A percentile compares a stretch with the other conserved stretches of the same genome.
phyloP scores from a whole-genome alignment of 2,888 invertebrate species.

The Palloptera scutellata region DNA sequence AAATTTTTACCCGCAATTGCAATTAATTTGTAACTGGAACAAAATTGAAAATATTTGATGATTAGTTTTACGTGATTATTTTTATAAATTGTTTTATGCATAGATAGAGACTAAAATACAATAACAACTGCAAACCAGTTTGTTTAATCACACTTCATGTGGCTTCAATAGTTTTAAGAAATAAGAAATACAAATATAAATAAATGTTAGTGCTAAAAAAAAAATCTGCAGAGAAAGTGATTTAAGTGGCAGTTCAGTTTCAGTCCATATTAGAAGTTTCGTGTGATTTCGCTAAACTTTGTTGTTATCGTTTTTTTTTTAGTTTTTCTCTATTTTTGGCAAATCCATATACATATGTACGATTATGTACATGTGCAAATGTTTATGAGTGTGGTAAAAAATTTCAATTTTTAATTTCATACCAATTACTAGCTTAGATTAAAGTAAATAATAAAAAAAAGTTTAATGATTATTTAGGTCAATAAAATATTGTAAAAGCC shows the following conservation, averaged over 20 bases:
- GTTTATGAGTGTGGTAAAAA: conserved; percentile 1
- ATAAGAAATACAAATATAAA: conserved; percentile 1
- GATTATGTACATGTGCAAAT: neutral
- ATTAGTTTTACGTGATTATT: too few relatives aligned
- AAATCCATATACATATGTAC: neutral
- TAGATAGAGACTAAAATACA: neutral
- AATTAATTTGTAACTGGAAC: too few relatives aligned
- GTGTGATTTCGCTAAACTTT: conserved; percentile 12
- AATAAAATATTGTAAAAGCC: conserved; percentile 1
- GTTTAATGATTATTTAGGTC: conserved; percentile 1
- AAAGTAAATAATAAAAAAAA: conserved; percentile 8
- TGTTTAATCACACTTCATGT: neutral
- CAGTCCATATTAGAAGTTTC: conserved; percentile 52
- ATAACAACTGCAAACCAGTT: neutral
- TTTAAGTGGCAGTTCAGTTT: conserved; percentile 45
- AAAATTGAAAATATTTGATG: too few relatives aligned
- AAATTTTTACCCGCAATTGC: too few relatives aligned
- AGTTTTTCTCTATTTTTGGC: neutral
- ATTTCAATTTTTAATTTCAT: conserved; percentile 22
- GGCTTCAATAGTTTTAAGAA: conserved; percentile 13
- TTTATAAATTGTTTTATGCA: too few relatives aligned
- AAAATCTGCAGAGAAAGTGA: conserved; percentile 51
- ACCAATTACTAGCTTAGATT: conserved; percentile 19
- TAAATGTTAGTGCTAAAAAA: conserved; percentile 13
- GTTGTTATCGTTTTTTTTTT: too few relatives aligned